Conservation (phyloP, 2,888 invertebrate genomes). For the Pseudanteris insignis region DNA sequence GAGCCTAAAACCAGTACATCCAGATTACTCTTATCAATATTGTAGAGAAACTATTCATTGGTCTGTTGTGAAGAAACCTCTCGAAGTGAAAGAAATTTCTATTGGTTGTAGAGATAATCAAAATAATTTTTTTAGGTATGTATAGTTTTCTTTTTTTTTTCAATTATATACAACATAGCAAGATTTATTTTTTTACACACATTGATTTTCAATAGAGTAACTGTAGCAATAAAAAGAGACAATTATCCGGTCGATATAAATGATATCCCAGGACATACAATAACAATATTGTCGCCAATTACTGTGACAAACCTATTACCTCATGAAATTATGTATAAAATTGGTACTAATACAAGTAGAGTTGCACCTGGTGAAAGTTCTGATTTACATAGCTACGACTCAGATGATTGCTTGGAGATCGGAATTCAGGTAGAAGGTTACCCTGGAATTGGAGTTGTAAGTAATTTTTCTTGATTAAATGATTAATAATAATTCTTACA, state of each 20-base stretch:
- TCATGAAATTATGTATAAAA: slow-evolving; percentile 76
- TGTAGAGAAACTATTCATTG: slow-evolving; percentile 72
- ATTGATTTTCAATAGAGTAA: slow-evolving; percentile 74
- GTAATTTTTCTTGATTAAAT: slow-evolving; percentile 32
- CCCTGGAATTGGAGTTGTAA: slow-evolving; percentile 75
- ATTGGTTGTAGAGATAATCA: slow-evolving; percentile 61
- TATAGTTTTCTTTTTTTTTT: too few species aligned
- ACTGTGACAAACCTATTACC: slow-evolving; percentile 89
- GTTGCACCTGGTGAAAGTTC: slow-evolving; percentile 67
- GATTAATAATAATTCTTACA: too few species aligned
- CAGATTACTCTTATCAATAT: slow-evolving; percentile 68
- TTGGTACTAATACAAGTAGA: slow-evolving; percentile 67
- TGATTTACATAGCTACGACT: slow-evolving; percentile 67
- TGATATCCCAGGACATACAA: slow-evolving; percentile 84
- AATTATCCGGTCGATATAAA: slow-evolving; percentile 77
- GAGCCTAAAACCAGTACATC: slow-evolving; percentile 76
- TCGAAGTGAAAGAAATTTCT: slow-evolving; percentile 59
- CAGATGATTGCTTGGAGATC: slow-evolving; percentile 78
- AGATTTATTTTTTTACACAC: too few species aligned
- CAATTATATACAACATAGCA: not conserved
- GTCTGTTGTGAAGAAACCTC: slow-evolving; percentile 70
- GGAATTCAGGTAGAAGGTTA: slow-evolving; percentile 86
- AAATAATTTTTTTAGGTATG: slow-evolving; percentile 65
- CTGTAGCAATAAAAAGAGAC: slow-evolving; percentile 81
- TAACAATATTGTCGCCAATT: slow-evolving; percentile 85